A percentile compares a stretch with the other conserved stretches of the same genome.
Conservation (phyloP, 2,888 invertebrate genomes). For the Campopleginae sp. region DNA sequence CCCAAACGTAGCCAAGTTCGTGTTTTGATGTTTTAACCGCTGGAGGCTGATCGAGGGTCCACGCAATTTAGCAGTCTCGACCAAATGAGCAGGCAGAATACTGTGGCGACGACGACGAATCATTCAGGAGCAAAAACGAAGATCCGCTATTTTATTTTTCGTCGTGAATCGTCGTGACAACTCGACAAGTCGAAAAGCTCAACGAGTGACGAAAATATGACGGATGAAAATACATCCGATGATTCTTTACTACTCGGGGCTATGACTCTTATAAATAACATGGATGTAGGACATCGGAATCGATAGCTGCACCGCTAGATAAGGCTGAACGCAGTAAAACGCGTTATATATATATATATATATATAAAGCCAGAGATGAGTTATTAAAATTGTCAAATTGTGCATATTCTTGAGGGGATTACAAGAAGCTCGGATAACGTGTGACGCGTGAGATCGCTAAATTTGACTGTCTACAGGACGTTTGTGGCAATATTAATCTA, state of each 20-base stretch:
- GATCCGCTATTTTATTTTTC: neutral
- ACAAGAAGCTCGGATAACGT: constrained; percentile 51
- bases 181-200: neutral
- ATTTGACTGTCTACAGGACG: constrained; percentile 47
- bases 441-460: constrained; percentile 50
- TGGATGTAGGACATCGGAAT: constrained; percentile 41
- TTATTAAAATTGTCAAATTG: constrained; percentile 59
- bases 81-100: neutral
- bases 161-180: neutral
- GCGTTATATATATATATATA: constrained; percentile 36
- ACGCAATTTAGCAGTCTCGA: neutral
- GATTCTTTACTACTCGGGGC: constrained; percentile 20
- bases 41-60: neutral
- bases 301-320: constrained; percentile 35
- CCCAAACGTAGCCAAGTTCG: constrained; percentile 38
- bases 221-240: constrained; percentile 38
- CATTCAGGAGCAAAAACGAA: neutral
- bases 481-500: constrained; percentile 57
- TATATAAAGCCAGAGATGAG: constrained; percentile 41
- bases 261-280: constrained; percentile 33
- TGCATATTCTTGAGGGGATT: constrained; percentile 57
- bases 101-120: neutral
- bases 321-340: constrained; percentile 26
- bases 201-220: constrained; percentile 39
- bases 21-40: constrained; percentile 36